phyloP scores from a whole-genome alignment of 2,888 invertebrate genomes.

The Bellardia bayeri region DNA sequence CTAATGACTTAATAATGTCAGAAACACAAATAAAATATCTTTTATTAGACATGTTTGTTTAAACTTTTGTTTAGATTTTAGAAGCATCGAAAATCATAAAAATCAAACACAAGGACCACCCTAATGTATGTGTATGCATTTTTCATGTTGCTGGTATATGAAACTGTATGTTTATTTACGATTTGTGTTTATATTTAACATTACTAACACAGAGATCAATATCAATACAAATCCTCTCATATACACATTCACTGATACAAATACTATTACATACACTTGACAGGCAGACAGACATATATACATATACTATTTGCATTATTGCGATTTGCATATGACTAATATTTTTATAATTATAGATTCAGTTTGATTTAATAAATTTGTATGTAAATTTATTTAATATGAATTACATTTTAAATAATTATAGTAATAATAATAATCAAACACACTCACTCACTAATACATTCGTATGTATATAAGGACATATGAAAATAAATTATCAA shows the following conservation, averaged over 20 bases:
- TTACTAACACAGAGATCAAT: slow-evolving; percentile 2
- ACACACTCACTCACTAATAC: background rate
- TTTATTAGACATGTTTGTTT: no score
- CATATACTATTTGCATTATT: background rate
- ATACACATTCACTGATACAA: background rate
- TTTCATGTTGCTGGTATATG: background rate
- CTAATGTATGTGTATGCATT: no score
- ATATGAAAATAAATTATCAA: background rate
- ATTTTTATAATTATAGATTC: slow-evolving; percentile 42
- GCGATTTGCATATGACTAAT: slow-evolving; percentile 15
- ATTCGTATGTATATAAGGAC: background rate
- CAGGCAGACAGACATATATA: background rate
- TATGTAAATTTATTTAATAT: slow-evolving; percentile 54
- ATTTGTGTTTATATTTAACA: slow-evolving; percentile 7
- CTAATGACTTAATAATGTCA: no score
- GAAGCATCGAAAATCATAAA: no score
- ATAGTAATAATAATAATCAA: background rate
- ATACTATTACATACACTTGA: background rate
- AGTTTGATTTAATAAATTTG: slow-evolving; percentile 28
- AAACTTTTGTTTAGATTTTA: no score
- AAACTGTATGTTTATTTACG: slow-evolving; percentile 5
- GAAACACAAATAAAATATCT: no score
- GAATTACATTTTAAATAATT: slow-evolving; percentile 49
- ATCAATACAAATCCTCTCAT: background rate
- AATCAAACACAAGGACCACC: no score